Evolutionary conservation across 2,888 invertebrate genomes (phyloP).

Genomic region (Erebia aethiops): DNA sequence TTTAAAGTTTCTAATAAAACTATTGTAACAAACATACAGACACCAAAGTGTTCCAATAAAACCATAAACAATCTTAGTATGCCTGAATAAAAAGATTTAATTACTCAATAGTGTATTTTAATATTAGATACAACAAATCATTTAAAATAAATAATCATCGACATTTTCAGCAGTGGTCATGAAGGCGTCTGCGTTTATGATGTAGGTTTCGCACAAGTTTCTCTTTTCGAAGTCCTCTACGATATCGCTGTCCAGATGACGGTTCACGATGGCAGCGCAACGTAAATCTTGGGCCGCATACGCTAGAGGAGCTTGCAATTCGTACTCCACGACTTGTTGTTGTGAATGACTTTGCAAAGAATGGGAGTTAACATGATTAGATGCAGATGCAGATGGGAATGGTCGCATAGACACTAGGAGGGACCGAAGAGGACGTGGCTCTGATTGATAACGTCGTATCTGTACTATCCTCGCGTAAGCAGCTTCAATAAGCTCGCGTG

Average conservation of each 20-base stretch:
- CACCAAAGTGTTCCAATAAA: too few relatives aligned
- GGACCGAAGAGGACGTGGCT: constrained; percentile 46
- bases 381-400: neutral
- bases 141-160: constrained; percentile 40
- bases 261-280: constrained; percentile 55
- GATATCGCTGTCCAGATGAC: constrained; percentile 49
- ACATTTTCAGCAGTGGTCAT: constrained; percentile 23
- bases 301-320: constrained; percentile 50
- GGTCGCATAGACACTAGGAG: constrained; percentile 50
- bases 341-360: constrained; percentile 50
- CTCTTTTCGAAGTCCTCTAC: constrained; percentile 49
- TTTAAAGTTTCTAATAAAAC: too few relatives aligned
- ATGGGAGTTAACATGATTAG: constrained; percentile 36
- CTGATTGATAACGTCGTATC: constrained; percentile 40
- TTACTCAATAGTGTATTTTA: neutral
- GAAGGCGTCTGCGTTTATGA: constrained; percentile 45
- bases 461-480: constrained; percentile 49
- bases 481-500: constrained; percentile 49
- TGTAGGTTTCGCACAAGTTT: constrained; percentile 58
- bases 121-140: neutral
- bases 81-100: neutral
- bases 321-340: constrained; percentile 49
- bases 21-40: too few relatives aligned
- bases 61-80: neutral
- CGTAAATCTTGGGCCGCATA: constrained; percentile 49